phyloP scores from a whole-genome alignment of 2,113 vertebrate species.

The Maccullochella peelii region DNA sequence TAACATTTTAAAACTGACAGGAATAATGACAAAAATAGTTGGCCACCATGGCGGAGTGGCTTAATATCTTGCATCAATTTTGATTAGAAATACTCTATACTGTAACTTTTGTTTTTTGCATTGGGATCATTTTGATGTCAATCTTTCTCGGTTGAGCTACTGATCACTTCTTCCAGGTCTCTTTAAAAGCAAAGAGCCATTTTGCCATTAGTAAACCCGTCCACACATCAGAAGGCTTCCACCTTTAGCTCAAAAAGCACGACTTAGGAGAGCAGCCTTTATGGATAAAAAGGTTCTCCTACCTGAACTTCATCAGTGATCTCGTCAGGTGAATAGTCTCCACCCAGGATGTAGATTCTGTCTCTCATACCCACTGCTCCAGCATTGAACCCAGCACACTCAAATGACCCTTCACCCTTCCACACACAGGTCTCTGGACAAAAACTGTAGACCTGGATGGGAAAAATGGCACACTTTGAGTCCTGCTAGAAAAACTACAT shows the following conservation, averaged over 20 bases:
- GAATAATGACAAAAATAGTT: too few species aligned
- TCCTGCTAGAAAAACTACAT: neutral
- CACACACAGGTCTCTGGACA: slow-evolving; percentile 94
- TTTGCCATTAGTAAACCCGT: neutral
- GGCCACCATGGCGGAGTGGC: too few species aligned
- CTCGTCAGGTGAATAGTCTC: slow-evolving; percentile 97
- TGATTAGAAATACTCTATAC: too few species aligned
- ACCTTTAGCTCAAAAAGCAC: neutral
- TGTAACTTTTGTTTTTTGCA: too few species aligned
- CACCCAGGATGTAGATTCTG: slow-evolving; percentile 96
- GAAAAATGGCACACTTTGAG: slow-evolving; percentile 1
- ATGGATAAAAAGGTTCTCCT: neutral
- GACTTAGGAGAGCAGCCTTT: neutral
- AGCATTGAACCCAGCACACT: slow-evolving; percentile 98
- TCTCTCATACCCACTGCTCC: slow-evolving; percentile 92
- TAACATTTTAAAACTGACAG: too few species aligned
- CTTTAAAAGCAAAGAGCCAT: neutral
- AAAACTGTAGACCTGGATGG: slow-evolving; percentile 91
- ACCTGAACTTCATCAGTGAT: slow-evolving; percentile 94
- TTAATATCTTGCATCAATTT: too few species aligned
- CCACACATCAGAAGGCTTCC: neutral
- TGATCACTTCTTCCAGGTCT: neutral
- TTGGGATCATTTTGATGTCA: neutral
- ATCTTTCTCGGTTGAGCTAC: neutral
- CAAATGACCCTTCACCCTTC: slow-evolving; percentile 97